phyloP scores from a whole-genome alignment of 2,797 vertebrate species.

The Rhinella marina region DNA sequence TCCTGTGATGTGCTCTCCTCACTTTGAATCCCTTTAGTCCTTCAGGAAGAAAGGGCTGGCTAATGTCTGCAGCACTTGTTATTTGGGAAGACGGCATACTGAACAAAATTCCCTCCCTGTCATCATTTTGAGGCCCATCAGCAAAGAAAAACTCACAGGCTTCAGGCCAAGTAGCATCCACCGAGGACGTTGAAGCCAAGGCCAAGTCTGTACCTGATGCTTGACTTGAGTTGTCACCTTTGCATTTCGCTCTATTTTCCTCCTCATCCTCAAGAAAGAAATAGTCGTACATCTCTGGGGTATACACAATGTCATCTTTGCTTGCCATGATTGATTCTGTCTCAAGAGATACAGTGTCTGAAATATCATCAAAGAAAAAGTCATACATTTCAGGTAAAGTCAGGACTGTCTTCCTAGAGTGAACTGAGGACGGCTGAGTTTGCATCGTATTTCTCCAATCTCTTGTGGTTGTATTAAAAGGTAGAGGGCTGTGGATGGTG shows the following conservation, averaged over 20 bases:
- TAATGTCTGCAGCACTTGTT: neutral
- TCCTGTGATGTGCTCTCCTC: neutral
- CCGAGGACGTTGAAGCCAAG: neutral
- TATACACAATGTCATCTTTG: constrained; percentile 62
- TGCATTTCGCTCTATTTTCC: constrained; percentile 3
- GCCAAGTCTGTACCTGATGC: neutral
- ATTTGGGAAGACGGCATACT: neutral
- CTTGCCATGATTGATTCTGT: neutral
- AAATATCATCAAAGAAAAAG: constrained; percentile 84
- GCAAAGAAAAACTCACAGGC: constrained; percentile 78
- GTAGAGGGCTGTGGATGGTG: neutral
- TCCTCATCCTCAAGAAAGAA: constrained; percentile 71
- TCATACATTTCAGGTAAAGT: constrained; percentile 88
- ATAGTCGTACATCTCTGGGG: constrained; percentile 76
- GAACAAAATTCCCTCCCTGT: constrained; percentile 33
- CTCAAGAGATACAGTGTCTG: constrained; percentile 51
- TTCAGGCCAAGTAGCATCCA: constrained; percentile 72
- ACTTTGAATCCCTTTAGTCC: constrained; percentile 1
- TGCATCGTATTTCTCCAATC: no score
- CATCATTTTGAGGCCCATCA: neutral
- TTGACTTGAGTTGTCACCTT: constrained; percentile 44
- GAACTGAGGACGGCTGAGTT: neutral
- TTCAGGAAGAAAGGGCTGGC: constrained; percentile 36
- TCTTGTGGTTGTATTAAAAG: neutral
- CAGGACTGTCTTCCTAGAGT: constrained; percentile 62